phyloP scores from a whole-genome alignment of 2,797 vertebrate genomes.

The Sebastiscus tertius region DNA sequence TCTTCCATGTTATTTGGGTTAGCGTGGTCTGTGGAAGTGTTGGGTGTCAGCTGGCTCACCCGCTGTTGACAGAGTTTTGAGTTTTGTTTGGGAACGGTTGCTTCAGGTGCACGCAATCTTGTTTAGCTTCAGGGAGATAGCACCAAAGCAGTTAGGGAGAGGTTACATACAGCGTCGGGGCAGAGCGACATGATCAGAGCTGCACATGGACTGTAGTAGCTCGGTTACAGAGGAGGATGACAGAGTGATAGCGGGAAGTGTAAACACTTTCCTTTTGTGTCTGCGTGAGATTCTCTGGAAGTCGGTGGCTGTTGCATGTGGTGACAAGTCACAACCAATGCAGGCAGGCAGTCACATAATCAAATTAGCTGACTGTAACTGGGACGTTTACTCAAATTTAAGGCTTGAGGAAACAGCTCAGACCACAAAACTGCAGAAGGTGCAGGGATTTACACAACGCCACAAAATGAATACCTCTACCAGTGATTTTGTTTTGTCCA shows the following conservation, averaged over 20 bases:
- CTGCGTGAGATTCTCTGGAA: conserved; percentile 5
- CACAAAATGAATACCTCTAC: conserved; percentile 7
- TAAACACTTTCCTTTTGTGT: conserved; percentile 30
- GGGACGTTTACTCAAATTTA: conserved; percentile 25
- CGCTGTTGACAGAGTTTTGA: conserved; percentile 53
- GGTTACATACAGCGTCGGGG: not conserved
- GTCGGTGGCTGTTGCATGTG: not conserved
- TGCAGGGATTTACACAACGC: conserved; percentile 18
- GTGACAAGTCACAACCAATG: not conserved
- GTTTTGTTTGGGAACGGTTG: conserved; percentile 63
- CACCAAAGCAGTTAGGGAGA: conserved; percentile 16
- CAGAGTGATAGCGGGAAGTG: not conserved
- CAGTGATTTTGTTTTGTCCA: conserved; percentile 13
- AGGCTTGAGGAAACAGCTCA: not conserved
- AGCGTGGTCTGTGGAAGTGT: conserved; percentile 28
- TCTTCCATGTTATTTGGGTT: conserved; percentile 67
- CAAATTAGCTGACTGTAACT: conserved; percentile 17
- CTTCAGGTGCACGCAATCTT: conserved; percentile 72
- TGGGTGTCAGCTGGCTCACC: conserved; percentile 39
- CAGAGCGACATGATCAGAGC: conserved; percentile 34
- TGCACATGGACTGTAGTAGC: not conserved
- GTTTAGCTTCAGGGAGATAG: conserved; percentile 66
- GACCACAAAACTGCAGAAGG: conserved; percentile 3
- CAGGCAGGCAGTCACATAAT: conserved; percentile 14
- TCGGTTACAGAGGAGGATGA: not conserved